Conservation (phyloP, 2,113 vertebrate genomes). For the Eulemur macaco region DNA sequence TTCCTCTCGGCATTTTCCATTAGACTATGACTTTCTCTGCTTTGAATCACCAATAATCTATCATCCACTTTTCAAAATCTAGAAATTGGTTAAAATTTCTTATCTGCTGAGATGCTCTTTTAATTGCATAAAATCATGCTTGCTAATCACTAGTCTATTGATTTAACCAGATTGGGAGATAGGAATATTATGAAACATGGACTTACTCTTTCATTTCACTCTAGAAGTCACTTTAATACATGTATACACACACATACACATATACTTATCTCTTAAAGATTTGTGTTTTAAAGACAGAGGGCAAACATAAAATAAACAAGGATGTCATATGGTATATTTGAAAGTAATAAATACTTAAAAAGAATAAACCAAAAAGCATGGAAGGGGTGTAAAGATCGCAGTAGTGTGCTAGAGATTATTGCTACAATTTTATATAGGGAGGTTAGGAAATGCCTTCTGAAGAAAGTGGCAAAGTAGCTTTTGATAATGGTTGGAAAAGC, state of each 20-base stretch:
- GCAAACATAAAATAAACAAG: not conserved
- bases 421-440: not conserved
- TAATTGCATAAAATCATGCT: not conserved
- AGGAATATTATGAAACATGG: not conserved
- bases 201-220: not conserved
- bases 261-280: not conserved
- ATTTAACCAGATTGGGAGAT: not conserved
- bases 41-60: not conserved
- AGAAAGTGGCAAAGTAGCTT: not conserved
- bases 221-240: not conserved
- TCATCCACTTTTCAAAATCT: not conserved
- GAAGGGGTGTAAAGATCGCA: not conserved
- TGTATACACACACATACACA: not conserved
- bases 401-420: not conserved
- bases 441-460: not conserved
- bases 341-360: not conserved
- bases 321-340: not conserved
- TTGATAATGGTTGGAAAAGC: not conserved
- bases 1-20: not conserved
- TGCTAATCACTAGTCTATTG: not conserved
- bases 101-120: not conserved
- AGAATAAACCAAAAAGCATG: not conserved
- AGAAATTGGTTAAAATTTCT: not conserved
- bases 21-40: not conserved
- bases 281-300: not conserved